Evolutionary conservation across 2,888 invertebrate species (phyloP).

Genomic region (Cheilosia soror): DNA sequence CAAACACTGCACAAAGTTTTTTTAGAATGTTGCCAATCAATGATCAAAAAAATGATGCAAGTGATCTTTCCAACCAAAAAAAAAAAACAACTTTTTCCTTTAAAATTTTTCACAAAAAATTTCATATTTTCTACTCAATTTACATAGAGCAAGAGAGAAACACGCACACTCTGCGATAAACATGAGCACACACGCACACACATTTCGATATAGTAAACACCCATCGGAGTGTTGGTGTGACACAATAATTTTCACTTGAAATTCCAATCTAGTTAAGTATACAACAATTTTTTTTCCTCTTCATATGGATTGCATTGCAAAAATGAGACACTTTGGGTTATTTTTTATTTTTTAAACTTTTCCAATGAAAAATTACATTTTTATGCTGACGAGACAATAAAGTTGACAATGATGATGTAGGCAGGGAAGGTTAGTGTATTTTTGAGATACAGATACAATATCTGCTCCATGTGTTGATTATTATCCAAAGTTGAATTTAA

Average conservation of each 20-base stretch:
- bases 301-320: constrained; percentile 60
- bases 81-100: constrained; percentile 21
- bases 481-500: constrained; percentile 58
- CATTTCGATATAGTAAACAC: constrained; percentile 56
- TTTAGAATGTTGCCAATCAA: constrained; percentile 34
- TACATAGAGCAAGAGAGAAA: constrained; percentile 48
- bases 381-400: constrained; percentile 45
- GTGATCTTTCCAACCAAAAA: background rate
- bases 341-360: background rate
- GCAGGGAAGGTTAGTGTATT: constrained; percentile 28
- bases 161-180: background rate
- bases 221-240: constrained; percentile 73
- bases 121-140: constrained; percentile 66
- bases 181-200: constrained; percentile 47
- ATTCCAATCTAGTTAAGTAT: constrained; percentile 75
- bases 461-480: constrained; percentile 40
- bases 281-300: constrained; percentile 59
- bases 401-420: constrained; percentile 23
- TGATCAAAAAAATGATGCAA: background rate
- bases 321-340: constrained; percentile 41
- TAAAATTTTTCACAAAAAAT: constrained; percentile 53
- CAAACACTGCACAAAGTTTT: constrained; percentile 10
- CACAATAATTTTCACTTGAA: constrained; percentile 76
- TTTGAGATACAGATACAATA: constrained; percentile 9
- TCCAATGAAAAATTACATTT: constrained; percentile 52